Percentiles rank a stretch among this genome's conserved stretches.
Evolutionary conservation across 2,888 invertebrate genomes (phyloP).

Genomic region (Rotaria magnacalcarata): DNA sequence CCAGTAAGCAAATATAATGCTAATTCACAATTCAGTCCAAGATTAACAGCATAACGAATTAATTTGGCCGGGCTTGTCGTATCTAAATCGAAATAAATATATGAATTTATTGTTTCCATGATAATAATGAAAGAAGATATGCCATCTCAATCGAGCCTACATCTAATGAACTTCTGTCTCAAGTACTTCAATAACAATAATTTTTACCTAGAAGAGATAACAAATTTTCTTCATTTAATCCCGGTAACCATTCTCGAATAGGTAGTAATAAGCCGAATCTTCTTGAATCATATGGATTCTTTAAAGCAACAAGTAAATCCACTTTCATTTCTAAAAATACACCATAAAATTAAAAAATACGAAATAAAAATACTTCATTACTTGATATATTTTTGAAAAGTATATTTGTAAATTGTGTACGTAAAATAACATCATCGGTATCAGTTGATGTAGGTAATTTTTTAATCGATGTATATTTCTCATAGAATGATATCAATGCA

Average conservation of each 20-base stretch:
- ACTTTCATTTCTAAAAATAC: conserved; percentile 8
- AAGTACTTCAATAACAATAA: too few relatives aligned
- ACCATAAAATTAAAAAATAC: background rate
- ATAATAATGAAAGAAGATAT: too few relatives aligned
- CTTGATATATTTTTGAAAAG: conserved; percentile 28
- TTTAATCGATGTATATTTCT: conserved; percentile 29
- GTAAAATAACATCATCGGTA: conserved; percentile 7
- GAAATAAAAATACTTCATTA: background rate
- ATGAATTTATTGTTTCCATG: background rate
- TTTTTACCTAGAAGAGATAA: conserved; percentile 4
- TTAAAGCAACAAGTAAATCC: conserved; percentile 13
- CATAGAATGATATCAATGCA: conserved; percentile 14
- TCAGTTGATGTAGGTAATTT: background rate
- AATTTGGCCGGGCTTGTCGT: conserved; percentile 34
- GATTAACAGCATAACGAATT: conserved; percentile 12
- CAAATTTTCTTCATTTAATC: conserved; percentile 31
- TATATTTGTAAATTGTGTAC: conserved; percentile 6
- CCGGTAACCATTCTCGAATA: conserved; percentile 29
- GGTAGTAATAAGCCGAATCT: conserved; percentile 31
- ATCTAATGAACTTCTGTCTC: too few relatives aligned
- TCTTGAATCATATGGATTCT: conserved; percentile 21
- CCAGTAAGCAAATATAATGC: background rate
- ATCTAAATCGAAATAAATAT: background rate
- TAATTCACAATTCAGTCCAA: conserved; percentile 26
- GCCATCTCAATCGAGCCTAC: too few relatives aligned